Percentiles rank a stretch among this genome's conserved stretches.
Evolutionary conservation across 1,140 invertebrate genomes (phyloP).

Genomic region (Papilio polyxenes): DNA sequence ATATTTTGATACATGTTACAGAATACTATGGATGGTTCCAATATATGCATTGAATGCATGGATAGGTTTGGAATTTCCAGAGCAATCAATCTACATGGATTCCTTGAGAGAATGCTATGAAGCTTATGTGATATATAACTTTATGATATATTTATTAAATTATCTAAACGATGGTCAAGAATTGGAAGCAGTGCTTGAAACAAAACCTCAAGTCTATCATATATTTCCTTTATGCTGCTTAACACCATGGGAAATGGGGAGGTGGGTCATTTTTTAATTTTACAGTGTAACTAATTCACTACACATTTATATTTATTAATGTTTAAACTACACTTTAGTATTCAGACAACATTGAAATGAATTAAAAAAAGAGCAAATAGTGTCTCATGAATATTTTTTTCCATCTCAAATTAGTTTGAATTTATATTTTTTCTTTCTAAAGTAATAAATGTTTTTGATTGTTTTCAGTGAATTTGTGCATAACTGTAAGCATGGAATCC

Average conservation of each 20-base stretch:
- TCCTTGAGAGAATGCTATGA: constrained; percentile 97
- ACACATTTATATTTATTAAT: neutral
- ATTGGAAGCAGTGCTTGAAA: constrained; percentile 89
- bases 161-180: constrained; percentile 92
- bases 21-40: constrained; percentile 98
- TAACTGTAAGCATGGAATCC: constrained; percentile 96
- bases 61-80: constrained; percentile 90
- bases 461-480: constrained; percentile 91
- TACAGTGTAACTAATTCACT: neutral
- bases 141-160: constrained; percentile 96
- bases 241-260: constrained; percentile 93
- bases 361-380: too few relatives aligned
- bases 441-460: constrained; percentile 41
- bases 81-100: constrained; percentile 94
- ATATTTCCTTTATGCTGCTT: constrained; percentile 93
- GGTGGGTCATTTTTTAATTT: constrained; percentile 73
- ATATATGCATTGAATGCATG: constrained; percentile 97
- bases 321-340: too few relatives aligned
- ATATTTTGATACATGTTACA: constrained; percentile 74
- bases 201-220: constrained; percentile 92
- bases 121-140: constrained; percentile 98
- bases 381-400: too few relatives aligned
- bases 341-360: too few relatives aligned
- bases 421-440: constrained; percentile 4
- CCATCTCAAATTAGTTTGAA: neutral